Conservation (phyloP, 2,797 vertebrate species). For the Eleutherodactylus coqui region DNA sequence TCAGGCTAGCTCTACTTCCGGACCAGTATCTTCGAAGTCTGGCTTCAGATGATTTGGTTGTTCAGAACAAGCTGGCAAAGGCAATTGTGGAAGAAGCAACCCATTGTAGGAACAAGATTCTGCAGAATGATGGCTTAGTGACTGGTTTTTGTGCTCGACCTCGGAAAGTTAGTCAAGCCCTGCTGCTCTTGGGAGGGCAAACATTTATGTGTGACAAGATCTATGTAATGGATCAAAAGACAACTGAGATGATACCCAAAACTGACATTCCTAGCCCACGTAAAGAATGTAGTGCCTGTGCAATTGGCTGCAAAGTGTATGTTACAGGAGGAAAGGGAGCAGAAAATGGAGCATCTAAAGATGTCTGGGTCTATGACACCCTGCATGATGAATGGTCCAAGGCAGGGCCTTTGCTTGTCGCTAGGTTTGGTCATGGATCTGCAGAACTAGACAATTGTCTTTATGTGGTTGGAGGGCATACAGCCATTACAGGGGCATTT, state of each 20-base stretch:
- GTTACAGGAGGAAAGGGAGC: conserved; percentile 85
- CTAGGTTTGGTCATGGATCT: conserved; percentile 84
- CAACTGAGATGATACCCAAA: conserved; percentile 85
- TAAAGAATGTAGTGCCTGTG: conserved; percentile 87
- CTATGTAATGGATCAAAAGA: conserved; percentile 85
- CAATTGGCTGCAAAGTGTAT: conserved; percentile 87
- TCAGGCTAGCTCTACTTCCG: conserved; percentile 82
- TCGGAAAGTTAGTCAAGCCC: conserved; percentile 83
- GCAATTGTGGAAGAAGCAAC: conserved; percentile 85
- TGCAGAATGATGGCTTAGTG: conserved; percentile 86
- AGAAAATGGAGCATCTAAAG: conserved; percentile 86
- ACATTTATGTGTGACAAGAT: conserved; percentile 89
- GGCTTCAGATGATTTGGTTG: conserved; percentile 81
- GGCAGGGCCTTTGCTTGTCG: conserved; percentile 83
- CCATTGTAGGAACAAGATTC: conserved; percentile 84
- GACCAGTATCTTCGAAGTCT: conserved; percentile 82
- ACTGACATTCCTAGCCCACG: conserved; percentile 86
- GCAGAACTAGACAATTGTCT: conserved; percentile 84
- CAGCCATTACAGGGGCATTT: conserved; percentile 82
- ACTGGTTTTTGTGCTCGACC: conserved; percentile 84
- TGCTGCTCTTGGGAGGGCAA: conserved; percentile 85
- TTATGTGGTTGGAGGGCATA: conserved; percentile 86
- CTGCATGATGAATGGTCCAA: conserved; percentile 89
- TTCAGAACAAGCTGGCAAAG: conserved; percentile 81
- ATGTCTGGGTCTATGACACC: conserved; percentile 88